Percentiles rank a stretch among this genome's conserved stretches.
These are phyloP conservation scores for Tanypteryx hageni DNA, from an alignment of 2,888 invertebrate species.

Conservation along the genomic window DNA sequence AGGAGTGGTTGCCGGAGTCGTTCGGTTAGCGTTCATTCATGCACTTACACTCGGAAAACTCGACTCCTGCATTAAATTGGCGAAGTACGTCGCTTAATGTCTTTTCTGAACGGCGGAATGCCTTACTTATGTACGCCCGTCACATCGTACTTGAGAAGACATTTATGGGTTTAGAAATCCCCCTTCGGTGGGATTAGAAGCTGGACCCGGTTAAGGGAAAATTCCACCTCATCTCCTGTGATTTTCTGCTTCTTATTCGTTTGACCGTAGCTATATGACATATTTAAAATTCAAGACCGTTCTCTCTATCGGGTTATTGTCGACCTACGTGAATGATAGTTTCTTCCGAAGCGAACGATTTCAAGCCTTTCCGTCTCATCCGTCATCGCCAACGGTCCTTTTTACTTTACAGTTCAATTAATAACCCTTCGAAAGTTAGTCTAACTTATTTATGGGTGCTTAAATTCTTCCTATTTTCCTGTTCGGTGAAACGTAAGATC, in stretches of 20 bases:
- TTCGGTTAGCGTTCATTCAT: slow-evolving; percentile 27
- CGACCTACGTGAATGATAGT: too few species aligned
- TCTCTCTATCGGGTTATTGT: too few species aligned
- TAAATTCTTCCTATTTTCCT: neutral
- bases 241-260: too few species aligned
- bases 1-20: neutral
- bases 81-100: neutral
- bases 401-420: neutral
- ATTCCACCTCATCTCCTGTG: too few species aligned
- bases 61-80: neutral
- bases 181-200: neutral
- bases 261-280: too few species aligned
- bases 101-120: neutral
- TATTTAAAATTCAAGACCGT: too few species aligned
- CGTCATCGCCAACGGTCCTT: too few species aligned
- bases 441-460: neutral
- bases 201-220: neutral
- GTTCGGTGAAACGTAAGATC: neutral
- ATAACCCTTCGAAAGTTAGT: neutral
- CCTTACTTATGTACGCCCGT: slow-evolving; percentile 24
- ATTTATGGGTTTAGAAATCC: slow-evolving; percentile 32
- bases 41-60: slow-evolving; percentile 22
- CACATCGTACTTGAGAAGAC: neutral
- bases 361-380: too few species aligned
- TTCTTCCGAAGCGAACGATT: too few species aligned